These are phyloP conservation scores for Cirrhinus mrigala DNA, from an alignment of 2,797 vertebrate species.

Conservation along the genomic window DNA sequence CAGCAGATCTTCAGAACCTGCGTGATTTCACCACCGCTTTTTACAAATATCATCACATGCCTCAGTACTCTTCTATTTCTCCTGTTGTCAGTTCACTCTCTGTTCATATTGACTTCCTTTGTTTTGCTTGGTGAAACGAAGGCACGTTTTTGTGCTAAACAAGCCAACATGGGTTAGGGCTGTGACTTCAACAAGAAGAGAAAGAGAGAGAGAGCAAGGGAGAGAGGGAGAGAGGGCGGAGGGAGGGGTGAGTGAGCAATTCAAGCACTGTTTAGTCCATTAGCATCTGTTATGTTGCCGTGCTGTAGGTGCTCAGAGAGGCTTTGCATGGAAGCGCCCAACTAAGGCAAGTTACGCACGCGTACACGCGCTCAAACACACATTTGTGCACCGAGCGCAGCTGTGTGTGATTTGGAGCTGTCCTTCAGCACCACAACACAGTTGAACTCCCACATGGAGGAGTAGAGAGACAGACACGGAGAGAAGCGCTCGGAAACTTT, in stretches of 20 bases:
- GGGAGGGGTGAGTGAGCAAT: constrained; percentile 38
- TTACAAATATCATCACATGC: background rate
- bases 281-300: constrained; percentile 59
- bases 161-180: constrained; percentile 32
- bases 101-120: background rate
- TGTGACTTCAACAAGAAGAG: constrained; percentile 44
- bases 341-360: background rate
- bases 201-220: constrained; percentile 3
- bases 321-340: constrained; percentile 40
- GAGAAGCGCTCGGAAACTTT: background rate
- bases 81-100: background rate
- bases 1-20: background rate
- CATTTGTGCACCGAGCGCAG: constrained; percentile 8
- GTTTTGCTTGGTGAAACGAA: constrained; percentile 2
- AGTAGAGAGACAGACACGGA: constrained; percentile 33
- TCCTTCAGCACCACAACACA: constrained; percentile 63
- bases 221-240: background rate
- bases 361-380: constrained; percentile 11
- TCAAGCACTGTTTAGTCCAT: constrained; percentile 47
- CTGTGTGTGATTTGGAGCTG: constrained; percentile 55
- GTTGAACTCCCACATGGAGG: constrained; percentile 51
- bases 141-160: background rate
- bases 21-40: background rate
- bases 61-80: background rate
- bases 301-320: constrained; percentile 55